Conservation (phyloP, 2,888 invertebrate species). For the Aelia acuminata region DNA sequence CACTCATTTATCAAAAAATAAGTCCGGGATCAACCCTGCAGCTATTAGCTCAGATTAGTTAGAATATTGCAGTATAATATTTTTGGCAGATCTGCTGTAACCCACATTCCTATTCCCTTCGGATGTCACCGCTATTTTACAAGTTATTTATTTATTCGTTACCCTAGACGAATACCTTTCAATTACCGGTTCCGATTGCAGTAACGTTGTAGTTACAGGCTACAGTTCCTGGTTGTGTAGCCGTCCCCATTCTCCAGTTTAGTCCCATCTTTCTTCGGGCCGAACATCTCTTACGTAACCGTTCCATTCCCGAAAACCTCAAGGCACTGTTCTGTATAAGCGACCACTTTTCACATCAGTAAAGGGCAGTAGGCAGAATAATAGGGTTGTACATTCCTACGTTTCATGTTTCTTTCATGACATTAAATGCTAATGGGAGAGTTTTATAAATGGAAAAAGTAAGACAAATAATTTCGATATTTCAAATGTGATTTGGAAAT, state of each 20-base stretch:
- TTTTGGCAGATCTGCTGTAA: no score
- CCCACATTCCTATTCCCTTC: no score
- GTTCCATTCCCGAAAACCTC: constrained; percentile 8
- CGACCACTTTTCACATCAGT: not conserved
- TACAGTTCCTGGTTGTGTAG: not conserved
- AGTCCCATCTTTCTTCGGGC: constrained; percentile 2
- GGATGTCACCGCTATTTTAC: no score
- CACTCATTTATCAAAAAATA: no score
- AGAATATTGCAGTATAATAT: no score
- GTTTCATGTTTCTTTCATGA: not conserved
- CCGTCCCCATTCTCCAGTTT: not conserved
- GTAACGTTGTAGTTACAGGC: not conserved
- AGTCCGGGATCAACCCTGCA: no score
- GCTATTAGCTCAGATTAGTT: no score
- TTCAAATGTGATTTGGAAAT: not conserved
- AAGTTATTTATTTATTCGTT: not conserved
- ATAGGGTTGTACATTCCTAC: not conserved
- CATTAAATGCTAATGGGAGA: not conserved
- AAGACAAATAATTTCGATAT: not conserved
- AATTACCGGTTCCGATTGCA: not conserved
- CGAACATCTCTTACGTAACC: not conserved
- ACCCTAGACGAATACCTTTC: not conserved
- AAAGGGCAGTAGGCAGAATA: not conserved
- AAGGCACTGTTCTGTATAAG: not conserved
- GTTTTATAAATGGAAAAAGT: not conserved